phyloP scores from a whole-genome alignment of 2,888 invertebrate species.

The Xestia rhomboidea region DNA sequence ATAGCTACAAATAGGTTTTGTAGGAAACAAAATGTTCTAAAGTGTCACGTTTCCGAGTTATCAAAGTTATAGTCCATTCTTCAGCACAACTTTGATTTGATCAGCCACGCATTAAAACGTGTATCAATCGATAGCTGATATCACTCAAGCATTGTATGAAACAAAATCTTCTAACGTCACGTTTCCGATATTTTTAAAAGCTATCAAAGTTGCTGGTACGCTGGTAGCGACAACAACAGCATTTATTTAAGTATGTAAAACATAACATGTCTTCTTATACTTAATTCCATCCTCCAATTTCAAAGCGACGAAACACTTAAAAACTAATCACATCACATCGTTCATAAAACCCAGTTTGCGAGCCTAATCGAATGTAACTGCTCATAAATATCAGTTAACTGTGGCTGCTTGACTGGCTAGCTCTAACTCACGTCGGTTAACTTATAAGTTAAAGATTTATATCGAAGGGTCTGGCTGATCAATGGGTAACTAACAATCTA shows the following conservation, averaged over 20 bases:
- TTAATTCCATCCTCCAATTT: neutral
- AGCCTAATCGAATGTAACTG: constrained; percentile 5
- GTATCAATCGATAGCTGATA: too few relatives aligned
- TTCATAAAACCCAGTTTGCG: neutral
- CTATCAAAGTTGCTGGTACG: too few relatives aligned
- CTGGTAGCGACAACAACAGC: too few relatives aligned
- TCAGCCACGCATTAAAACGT: too few relatives aligned
- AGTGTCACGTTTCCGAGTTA: too few relatives aligned
- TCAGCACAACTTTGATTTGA: too few relatives aligned
- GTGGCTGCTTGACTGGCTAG: neutral
- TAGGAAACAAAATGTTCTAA: too few relatives aligned
- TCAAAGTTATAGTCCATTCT: too few relatives aligned
- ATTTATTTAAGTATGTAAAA: neutral
- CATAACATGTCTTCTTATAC: neutral
- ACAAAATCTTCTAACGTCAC: too few relatives aligned
- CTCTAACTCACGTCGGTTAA: constrained; percentile 3
- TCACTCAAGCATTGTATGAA: too few relatives aligned
- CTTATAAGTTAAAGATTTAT: constrained; percentile 9
- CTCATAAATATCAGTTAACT: constrained; percentile 1
- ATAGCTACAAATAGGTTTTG: too few relatives aligned
- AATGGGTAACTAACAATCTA: neutral
- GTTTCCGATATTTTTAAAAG: too few relatives aligned
- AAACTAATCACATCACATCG: neutral
- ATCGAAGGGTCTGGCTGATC: neutral
- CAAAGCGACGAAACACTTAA: neutral